Evolutionary conservation across 2,888 invertebrate genomes (phyloP), one percentile per base, ranked within the genome.

Genomic region (Biston stratarius): DNA sequence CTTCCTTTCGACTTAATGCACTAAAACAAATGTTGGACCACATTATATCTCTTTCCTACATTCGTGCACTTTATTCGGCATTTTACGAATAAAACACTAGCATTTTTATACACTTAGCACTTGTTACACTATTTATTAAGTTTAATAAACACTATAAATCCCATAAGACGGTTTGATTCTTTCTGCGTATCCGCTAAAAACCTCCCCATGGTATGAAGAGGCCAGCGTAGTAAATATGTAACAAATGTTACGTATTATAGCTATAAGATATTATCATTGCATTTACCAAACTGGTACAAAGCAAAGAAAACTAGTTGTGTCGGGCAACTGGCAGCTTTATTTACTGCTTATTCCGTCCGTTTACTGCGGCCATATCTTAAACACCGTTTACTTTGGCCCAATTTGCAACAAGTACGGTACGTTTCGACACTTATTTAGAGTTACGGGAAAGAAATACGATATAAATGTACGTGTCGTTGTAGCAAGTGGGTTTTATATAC

Each of bases 261-360:
- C 9, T 51, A n/a, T 49, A 40, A 53, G 40, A 40, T 15, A 40
- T 53, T 40, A 40, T 40, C 40, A 53, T 40, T 53, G 38, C 15
- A 15, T 55, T 55, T 40, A 24, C 33, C 40, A 24, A 42, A 24
- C 8, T 12, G 8, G 55, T 55, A 33, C 42, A 81, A 83, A 79
- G 80, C 77, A 76, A 81, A 80, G 76, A 80, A 15, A 40, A 15
- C 53, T 80, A 82, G 84, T 81, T 72, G 85, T 88, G 87, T 88
- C 88, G 88, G 81, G 80, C 85, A 86, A 84, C 84, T 82, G n/a
- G n/a, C 45, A n/a, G 82, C 68, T 82, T 88, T 88, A 89, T 89
- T 90, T 88, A 89, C 85, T 81, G 80, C 81, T 79, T 81, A 74
- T 67, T 74, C 15, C 55, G 53, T 59, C 75, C 80, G 74, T 77